These are phyloP conservation scores for Coremacera marginata DNA, from an alignment of 2,888 invertebrate genomes.

Conservation along the genomic window DNA sequence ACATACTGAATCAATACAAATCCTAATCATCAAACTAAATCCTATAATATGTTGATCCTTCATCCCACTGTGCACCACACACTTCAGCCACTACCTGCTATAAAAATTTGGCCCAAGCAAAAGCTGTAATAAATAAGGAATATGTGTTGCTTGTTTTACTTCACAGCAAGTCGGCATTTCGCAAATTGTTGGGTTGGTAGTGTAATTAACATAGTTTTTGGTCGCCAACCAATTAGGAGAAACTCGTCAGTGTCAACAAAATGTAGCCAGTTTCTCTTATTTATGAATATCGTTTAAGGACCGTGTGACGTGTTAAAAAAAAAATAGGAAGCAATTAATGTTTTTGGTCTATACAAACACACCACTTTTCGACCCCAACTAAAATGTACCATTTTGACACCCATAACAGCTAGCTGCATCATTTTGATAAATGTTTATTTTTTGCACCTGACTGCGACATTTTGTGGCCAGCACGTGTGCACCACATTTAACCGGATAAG, in stretches of 20 bases:
- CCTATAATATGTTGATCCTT: too few species aligned
- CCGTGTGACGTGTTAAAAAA: background rate
- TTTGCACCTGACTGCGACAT: background rate
- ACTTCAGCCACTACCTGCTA: too few species aligned
- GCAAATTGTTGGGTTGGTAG: background rate
- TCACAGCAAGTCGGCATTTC: background rate
- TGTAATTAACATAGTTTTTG: slow-evolving; percentile 3
- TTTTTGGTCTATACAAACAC: too few species aligned
- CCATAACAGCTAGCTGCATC: background rate
- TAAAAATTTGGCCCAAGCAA: too few species aligned
- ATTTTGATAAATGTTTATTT: background rate
- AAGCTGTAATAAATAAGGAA: too few species aligned
- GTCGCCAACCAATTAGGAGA: background rate
- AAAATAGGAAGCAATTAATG: background rate
- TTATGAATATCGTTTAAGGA: slow-evolving; percentile 1
- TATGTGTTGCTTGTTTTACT: background rate
- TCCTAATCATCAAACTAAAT: too few species aligned
- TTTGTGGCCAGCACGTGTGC: background rate
- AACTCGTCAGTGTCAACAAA: background rate
- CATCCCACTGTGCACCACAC: too few species aligned
- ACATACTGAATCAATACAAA: too few species aligned
- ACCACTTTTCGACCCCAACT: too few species aligned
- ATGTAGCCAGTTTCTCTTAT: background rate
- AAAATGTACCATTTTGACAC: too few species aligned
- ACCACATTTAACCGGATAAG: too few species aligned